Evolutionary conservation across 2,888 invertebrate genomes (phyloP), one percentile per base, ranked within the genome.

Genomic region (Hartigia nigra): DNA sequence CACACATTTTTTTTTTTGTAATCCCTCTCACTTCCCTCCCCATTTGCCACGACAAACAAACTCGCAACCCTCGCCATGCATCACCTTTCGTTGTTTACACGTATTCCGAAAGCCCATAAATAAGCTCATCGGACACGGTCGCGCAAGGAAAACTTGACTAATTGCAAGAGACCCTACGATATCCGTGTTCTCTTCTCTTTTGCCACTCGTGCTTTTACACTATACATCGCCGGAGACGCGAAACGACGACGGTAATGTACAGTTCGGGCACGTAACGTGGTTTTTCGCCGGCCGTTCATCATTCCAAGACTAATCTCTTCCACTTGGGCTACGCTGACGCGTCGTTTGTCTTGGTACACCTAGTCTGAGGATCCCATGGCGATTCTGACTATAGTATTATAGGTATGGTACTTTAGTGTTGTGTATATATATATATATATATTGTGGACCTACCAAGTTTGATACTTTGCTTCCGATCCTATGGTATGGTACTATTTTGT

Each of bases 281-380:
- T 70, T 75, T 77, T 80, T 81, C 74, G 77, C 23, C 72, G 72
- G 34, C 23, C 72, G 72, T 34, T 85, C 84, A 84, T 86, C 84
- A 86, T 86, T 84, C 83, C 80, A 77, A 82, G 84, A 86, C 85
- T 88, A 87, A 87, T 88, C 86, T 87, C 84, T 87, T 87, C 86
- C 86, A 86, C 85, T 85, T 82, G 84, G 83, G 78, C 81, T 81
- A 80, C 81, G 81, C 81, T 82, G 84, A 83, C 83, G 83, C 84
- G 81, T 86, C 86, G 83, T 86, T 87, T 87, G 84, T 86, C 82
- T 84, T 84, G 81, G 74, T 55, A 55, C 14, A 55, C 39, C 39
- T 23, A 23, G 23, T 23, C 14, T 55, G 55, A 55, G 55, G 23
- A 55, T 55, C 55, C 55, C 23, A 55, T 55, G 55, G 55, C 55